Evolutionary conservation across 2,888 invertebrate genomes (phyloP).

Genomic region (Schizotus pectinicornis): DNA sequence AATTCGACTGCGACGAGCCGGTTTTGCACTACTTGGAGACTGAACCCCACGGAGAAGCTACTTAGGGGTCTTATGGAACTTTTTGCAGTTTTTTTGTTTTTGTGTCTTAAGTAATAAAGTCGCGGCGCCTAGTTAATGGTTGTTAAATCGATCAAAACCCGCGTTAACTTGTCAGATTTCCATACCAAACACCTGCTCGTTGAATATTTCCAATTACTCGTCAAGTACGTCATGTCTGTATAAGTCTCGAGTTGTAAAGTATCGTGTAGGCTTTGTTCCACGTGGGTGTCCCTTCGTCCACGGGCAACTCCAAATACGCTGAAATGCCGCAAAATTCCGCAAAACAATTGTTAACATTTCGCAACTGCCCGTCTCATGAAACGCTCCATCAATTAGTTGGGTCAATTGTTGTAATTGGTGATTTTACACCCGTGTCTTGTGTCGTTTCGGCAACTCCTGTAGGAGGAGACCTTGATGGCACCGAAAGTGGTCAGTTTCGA

Average conservation of each 20-base stretch:
- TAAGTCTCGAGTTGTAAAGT: slow-evolving; percentile 14
- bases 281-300: background rate
- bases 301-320: background rate
- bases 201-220: slow-evolving; percentile 5
- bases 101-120: background rate
- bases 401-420: background rate
- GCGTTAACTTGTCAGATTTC: too few species aligned
- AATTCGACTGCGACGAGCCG: slow-evolving; percentile 63
- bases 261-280: slow-evolving; percentile 10
- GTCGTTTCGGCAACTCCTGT: background rate
- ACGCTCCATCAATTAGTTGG: background rate
- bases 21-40: slow-evolving; percentile 59
- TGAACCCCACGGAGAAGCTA: too few species aligned
- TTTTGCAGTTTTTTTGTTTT: background rate
- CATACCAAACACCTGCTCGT: too few species aligned
- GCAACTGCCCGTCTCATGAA: background rate
- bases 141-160: background rate
- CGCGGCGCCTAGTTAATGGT: background rate
- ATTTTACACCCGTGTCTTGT: background rate
- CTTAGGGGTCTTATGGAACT: too few species aligned
- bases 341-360: background rate
- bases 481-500: background rate
- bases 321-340: too few species aligned
- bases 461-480: slow-evolving; percentile 4
- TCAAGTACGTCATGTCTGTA: slow-evolving; percentile 20